Evolutionary conservation across 2,888 invertebrate species (phyloP).

Genomic region (Limnephilus rhombicus): DNA sequence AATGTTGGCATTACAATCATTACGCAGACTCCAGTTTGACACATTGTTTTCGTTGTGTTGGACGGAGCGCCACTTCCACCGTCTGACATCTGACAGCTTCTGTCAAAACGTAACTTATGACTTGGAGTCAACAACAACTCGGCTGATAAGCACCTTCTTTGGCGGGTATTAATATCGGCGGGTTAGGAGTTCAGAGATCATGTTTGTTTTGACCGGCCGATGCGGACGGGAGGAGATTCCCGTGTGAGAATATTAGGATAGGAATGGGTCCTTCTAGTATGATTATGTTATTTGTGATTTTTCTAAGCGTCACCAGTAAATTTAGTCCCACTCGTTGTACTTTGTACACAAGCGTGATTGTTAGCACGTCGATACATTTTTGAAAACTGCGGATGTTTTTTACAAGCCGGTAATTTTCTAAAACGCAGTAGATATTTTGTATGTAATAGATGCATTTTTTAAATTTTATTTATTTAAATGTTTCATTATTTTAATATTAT

Average conservation of each 20-base stretch:
- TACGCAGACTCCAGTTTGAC: slow-evolving; percentile 53
- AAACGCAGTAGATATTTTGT: no score
- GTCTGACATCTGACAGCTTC: slow-evolving; percentile 40
- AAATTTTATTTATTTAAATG: no score
- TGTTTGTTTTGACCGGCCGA: background rate
- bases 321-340: no score
- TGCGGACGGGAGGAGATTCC: slow-evolving; percentile 18
- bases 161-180: slow-evolving; percentile 42
- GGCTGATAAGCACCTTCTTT: slow-evolving; percentile 40
- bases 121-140: slow-evolving; percentile 36
- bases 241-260: background rate
- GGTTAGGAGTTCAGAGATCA: slow-evolving; percentile 44
- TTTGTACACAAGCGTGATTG: no score
- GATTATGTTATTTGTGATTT: no score
- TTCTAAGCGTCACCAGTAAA: no score
- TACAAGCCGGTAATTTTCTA: no score
- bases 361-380: no score
- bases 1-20: slow-evolving; percentile 45
- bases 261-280: background rate
- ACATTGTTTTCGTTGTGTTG: slow-evolving; percentile 46
- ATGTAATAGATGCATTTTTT: no score
- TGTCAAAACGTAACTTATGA: slow-evolving; percentile 35
- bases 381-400: no score
- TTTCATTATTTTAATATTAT: no score
- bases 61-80: slow-evolving; percentile 14